These are phyloP conservation scores for Oscheius sp. DNA, from an alignment of 1,140 invertebrate species.

Conservation along the genomic window DNA sequence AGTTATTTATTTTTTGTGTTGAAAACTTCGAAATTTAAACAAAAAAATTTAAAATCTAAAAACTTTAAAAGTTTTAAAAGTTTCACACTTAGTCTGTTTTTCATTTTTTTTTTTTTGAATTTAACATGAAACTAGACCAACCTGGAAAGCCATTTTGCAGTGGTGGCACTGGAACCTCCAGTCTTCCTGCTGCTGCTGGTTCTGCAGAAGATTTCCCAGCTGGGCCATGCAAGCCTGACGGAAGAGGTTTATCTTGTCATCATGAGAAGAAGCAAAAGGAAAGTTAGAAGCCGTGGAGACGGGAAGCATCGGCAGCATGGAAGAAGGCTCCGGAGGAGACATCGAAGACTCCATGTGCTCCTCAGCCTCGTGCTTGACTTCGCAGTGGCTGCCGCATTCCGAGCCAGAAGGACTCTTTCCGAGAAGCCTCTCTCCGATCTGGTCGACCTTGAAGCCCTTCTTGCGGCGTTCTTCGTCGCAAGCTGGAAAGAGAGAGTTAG, in stretches of 20 bases:
- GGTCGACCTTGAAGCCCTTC: background rate
- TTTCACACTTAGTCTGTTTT: background rate
- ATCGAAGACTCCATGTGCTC: constrained; percentile 12
- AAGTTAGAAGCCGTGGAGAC: background rate
- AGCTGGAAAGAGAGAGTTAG: too few species aligned
- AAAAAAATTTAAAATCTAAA: too few species aligned
- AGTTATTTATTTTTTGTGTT: too few species aligned
- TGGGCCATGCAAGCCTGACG: background rate
- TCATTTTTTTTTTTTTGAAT: background rate
- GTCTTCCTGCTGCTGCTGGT: background rate
- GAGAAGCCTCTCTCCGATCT: background rate
- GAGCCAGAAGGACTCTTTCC: background rate
- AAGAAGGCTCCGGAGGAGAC: background rate
- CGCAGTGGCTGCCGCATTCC: background rate
- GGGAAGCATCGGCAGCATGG: background rate
- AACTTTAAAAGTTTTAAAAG: too few species aligned
- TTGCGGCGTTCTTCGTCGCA: background rate
- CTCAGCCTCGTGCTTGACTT: background rate
- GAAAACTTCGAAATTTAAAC: too few species aligned
- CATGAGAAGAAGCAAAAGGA: constrained; percentile 1
- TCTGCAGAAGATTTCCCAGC: background rate
- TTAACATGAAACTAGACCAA: background rate
- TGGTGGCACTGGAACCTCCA: constrained; percentile 71
- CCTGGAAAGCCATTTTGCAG: constrained; percentile 73
- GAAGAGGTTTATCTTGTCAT: background rate